Evolutionary conservation across 2,888 invertebrate genomes (phyloP), one percentile per base, ranked within the genome.

Genomic region (Steinernema hermaphroditum): DNA sequence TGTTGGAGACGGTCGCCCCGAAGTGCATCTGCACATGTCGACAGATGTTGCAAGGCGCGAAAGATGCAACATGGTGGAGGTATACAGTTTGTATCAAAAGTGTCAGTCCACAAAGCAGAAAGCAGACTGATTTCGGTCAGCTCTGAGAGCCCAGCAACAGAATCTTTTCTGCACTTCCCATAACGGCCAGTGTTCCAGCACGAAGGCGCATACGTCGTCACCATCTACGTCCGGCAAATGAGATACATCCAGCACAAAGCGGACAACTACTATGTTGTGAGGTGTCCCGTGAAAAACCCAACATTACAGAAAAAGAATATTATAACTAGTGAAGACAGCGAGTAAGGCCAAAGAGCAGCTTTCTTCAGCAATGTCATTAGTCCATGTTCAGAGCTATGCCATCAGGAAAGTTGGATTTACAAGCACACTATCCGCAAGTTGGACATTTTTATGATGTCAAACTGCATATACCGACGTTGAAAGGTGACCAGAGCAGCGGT

Each of bases 21-120:
- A 62, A 19, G 62, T 62, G 62, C 62, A 62, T n/a, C 32, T 62
- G 62, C 62, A 62, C 32, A 62, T 62, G 29, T 32, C 34, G 62
- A 62, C 62, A 29, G 62, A 62, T 62, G 62, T 62, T 62, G 62
- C 62, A 16, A 29, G 2, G 2, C 27, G 62, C 6, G 62, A 62
- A 14, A 62, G 62, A 16, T 62, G 62, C 32, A 32, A 19, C 16
- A 62, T 62, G 62, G 62, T 62, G 29, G 62, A 62, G 62, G 62
- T 62, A 32, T 32, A 8, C 12, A 37, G 12, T 37, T n/a, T n/a
- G n/a, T n/a, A n/a, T n/a, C n/a, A n/a, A n/a, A n/a, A n/a, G n/a
- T n/a, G n/a, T n/a, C n/a, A n/a, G n/a, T n/a, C n/a, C n/a, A n/a
- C n/a, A n/a, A n/a, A n/a, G n/a, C n/a, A n/a, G n/a, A n/a, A n/a